Base-by-base conservation (phyloP, 2,888 invertebrate genomes). In the Apomyelois bistriatella region DNA sequence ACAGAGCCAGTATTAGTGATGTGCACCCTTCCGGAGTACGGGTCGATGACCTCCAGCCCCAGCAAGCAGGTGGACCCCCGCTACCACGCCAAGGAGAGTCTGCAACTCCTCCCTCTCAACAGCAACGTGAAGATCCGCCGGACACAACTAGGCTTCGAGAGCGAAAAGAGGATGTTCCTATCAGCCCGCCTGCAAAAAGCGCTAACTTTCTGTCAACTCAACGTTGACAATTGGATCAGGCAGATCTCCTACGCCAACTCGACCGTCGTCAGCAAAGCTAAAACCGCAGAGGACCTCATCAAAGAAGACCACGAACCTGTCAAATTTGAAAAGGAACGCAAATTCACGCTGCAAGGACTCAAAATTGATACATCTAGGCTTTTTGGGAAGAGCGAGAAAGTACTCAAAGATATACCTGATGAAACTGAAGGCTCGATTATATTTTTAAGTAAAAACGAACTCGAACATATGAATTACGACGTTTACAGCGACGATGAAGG, bases 361-460 rank as follows among this genome's bases (percentile, higher is more conserved):
- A 91, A 90, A 59, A 86, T 90, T 53, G 91, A 91, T 56, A 81
- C 91, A 3, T 89, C 91, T 1, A 78, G 86, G 58, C 71, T 91
- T 37, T 91, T 91, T 52, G 90, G 91, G 9, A 91, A 91, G 74
- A 91, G 89, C 58, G 91, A 91, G 60, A 89, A 89, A 60, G 89
- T 90, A 10, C 74, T 91, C 13, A 90, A 86, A 70, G 91, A 91
- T 65, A 91, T 91, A 48, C 91, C 91, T 0, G 91, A 93, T 56
- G 93, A 93, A 65, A 93, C 92, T 41, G 93, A 93, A 71, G 93
- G 93, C 46, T 93, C 93, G 0, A 93, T 93, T n/a, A 93, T 93
- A 80, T 93, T 93, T 76, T 82, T 93, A 61, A 93, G 92, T 72
- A 93, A 93, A 82, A 91, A 92, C 62, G 93, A 93, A 85, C 82